A percentile compares a stretch with the other conserved stretches of the same genome.
These are phyloP conservation scores for Hippopotamyrus pictus DNA, from an alignment of 2,797 vertebrate species.

Conservation along the genomic window DNA sequence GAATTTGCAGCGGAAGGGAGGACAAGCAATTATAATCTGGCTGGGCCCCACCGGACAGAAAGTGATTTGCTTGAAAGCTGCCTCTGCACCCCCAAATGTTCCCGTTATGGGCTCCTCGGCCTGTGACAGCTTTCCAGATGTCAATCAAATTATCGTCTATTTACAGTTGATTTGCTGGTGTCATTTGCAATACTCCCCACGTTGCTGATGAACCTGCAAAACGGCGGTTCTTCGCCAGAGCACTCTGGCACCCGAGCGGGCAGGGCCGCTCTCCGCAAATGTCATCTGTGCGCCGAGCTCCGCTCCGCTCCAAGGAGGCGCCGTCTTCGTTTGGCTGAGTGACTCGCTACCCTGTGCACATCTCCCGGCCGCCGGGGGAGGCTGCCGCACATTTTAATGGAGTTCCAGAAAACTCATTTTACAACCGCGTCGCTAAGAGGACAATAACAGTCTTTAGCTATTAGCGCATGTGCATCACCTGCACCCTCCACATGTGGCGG, in stretches of 20 bases:
- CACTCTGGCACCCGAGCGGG: constrained; percentile 75
- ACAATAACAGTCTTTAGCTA: constrained; percentile 74
- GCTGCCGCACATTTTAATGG: constrained; percentile 97
- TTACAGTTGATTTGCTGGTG: constrained; percentile 99
- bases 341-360: constrained; percentile 96
- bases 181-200: constrained; percentile 96
- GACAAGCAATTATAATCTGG: constrained; percentile 99
- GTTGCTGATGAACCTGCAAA: constrained; percentile 81
- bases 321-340: constrained; percentile 83
- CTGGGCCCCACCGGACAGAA: constrained; percentile 90
- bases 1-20: constrained; percentile 97
- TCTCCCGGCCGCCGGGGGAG: constrained; percentile 81
- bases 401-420: constrained; percentile 99
- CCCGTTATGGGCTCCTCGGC: constrained; percentile 57
- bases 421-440: constrained; percentile 85
- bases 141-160: constrained; percentile 99
- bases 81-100: constrained; percentile 83
- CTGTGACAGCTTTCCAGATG: constrained; percentile 97
- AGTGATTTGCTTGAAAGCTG: constrained; percentile 97
- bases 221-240: constrained; percentile 73
- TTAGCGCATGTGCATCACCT: constrained; percentile 35
- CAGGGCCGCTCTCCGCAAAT: constrained; percentile 85
- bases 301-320: constrained; percentile 78
- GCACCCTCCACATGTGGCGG: neutral
- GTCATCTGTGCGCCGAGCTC: constrained; percentile 83